Conservation (phyloP, 2,797 vertebrate species). For the Bradypodion ventrale region DNA sequence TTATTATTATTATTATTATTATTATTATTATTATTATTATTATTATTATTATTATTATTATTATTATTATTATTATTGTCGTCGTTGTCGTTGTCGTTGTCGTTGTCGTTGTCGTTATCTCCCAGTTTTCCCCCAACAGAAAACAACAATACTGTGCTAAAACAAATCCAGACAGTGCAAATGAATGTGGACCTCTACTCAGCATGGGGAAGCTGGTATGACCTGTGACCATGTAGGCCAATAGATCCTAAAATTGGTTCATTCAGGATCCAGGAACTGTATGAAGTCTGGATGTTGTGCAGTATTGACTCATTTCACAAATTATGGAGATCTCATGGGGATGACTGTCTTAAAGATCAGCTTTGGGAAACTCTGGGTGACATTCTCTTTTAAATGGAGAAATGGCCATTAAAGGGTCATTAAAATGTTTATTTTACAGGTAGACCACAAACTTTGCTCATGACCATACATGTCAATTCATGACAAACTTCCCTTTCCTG, state of each 20-base stretch:
- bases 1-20: too few relatives aligned
- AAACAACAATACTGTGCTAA: too few relatives aligned
- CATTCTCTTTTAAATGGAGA: neutral
- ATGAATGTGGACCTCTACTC: neutral
- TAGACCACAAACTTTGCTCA: neutral
- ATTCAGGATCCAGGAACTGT: neutral
- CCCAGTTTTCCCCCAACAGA: too few relatives aligned
- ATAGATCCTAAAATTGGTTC: neutral
- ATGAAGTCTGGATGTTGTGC: neutral
- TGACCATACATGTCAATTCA: neutral
- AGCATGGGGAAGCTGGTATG: neutral
- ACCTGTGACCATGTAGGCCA: neutral
- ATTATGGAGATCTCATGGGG: neutral
- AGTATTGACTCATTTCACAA: neutral
- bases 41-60: too few relatives aligned
- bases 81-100: too few relatives aligned
- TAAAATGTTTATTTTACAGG: neutral
- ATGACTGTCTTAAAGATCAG: too few relatives aligned
- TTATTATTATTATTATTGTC: too few relatives aligned
- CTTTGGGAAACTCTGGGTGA: neutral
- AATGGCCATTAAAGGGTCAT: neutral
- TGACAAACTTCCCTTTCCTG: conserved; percentile 36
- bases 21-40: too few relatives aligned
- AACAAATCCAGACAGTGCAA: neutral
- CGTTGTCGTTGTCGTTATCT: too few relatives aligned